phyloP scores from a whole-genome alignment of 1,140 invertebrate species.

The Platorchestia sp. region DNA sequence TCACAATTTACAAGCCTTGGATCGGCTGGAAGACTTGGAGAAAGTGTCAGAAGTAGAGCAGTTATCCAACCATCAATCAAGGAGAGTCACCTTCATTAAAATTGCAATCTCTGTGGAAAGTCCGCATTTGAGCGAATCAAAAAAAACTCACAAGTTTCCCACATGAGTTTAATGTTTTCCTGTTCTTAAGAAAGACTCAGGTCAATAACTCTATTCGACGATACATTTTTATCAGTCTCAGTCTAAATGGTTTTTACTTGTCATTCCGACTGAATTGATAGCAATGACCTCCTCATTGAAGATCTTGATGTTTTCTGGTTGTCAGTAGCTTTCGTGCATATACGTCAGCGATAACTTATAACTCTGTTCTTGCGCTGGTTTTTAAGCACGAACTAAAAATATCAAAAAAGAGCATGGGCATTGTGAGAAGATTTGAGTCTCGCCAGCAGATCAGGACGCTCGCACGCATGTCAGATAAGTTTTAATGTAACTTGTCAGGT shows the following conservation, averaged over 20 bases:
- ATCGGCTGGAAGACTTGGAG: background rate
- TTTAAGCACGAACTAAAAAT: background rate
- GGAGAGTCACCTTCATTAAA: background rate
- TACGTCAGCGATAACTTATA: background rate
- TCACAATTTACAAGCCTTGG: background rate
- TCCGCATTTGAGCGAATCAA: background rate
- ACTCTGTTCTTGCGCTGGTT: background rate
- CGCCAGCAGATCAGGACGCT: background rate
- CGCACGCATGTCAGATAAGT: background rate
- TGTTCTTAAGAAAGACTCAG: background rate
- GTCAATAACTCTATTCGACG: background rate
- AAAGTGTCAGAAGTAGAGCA: background rate
- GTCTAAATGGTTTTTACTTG: background rate
- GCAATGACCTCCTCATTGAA: background rate
- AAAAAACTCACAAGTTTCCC: background rate
- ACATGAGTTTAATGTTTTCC: background rate
- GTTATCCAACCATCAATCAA: background rate
- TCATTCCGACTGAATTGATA: background rate
- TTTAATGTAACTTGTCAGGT: background rate
- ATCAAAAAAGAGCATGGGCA: background rate
- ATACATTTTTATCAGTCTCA: background rate
- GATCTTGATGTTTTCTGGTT: background rate
- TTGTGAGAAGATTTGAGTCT: background rate
- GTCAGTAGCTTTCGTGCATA: background rate
- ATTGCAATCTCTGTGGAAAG: background rate